Percentiles rank a stretch among this genome's conserved stretches.
Conservation (phyloP, 2,888 invertebrate species). For the Rugalucina vietnamica region DNA sequence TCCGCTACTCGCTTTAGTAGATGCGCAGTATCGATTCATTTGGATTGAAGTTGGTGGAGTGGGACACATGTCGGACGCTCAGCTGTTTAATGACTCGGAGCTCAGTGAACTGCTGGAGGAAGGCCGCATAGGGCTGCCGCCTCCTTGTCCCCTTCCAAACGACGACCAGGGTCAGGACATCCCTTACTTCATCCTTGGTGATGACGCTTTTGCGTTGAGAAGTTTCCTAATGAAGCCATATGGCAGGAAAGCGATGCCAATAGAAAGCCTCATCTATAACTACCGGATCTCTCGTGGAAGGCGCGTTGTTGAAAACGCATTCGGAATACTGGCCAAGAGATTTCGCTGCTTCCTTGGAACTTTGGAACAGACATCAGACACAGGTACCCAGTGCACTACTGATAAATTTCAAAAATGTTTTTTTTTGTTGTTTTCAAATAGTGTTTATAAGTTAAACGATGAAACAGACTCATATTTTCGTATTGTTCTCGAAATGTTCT, state of each 20-base stretch:
- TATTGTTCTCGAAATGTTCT: neutral
- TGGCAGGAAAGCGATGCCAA: neutral
- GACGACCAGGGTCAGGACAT: slow-evolving; percentile 17
- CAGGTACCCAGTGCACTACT: no score
- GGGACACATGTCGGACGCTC: slow-evolving; percentile 47
- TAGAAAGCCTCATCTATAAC: neutral
- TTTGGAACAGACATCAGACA: neutral
- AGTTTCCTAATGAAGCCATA: slow-evolving; percentile 1
- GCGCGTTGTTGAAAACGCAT: neutral
- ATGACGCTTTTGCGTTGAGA: slow-evolving; percentile 2
- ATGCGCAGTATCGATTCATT: slow-evolving; percentile 27
- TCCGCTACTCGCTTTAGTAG: slow-evolving; percentile 16
- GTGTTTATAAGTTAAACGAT: neutral
- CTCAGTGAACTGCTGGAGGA: slow-evolving; percentile 49
- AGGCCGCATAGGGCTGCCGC: slow-evolving; percentile 32
- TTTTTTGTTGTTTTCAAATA: neutral
- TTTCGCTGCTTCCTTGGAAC: slow-evolving; percentile 5
- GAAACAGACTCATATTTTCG: neutral
- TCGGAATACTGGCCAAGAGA: slow-evolving; percentile 19
- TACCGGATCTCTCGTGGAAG: slow-evolving; percentile 1
- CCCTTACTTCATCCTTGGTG: slow-evolving; percentile 1
- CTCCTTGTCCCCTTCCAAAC: slow-evolving; percentile 26
- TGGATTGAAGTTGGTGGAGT: slow-evolving; percentile 32
- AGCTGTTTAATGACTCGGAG: slow-evolving; percentile 45
- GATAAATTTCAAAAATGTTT: neutral